These are phyloP conservation scores for Subacronicta megacephala DNA, from an alignment of 2,888 invertebrate species.

Conservation along the genomic window DNA sequence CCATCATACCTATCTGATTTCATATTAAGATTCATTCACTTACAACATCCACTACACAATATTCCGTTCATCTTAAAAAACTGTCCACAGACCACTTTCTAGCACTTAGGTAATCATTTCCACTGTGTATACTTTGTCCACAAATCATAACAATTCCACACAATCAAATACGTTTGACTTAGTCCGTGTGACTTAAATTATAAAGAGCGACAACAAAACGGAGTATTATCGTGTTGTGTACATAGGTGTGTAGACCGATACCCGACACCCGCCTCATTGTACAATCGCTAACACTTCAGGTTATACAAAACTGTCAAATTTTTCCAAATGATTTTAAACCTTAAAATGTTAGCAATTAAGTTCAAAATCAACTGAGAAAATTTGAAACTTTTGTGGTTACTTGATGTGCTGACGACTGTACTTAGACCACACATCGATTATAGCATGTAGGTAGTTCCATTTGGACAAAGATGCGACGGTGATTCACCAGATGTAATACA, in stretches of 20 bases:
- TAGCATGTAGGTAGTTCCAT: slow-evolving; percentile 48
- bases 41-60: slow-evolving; percentile 12
- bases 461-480: slow-evolving; percentile 51
- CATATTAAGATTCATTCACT: slow-evolving; percentile 21
- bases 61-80: slow-evolving; percentile 7
- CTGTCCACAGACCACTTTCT: slow-evolving; percentile 16
- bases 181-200: slow-evolving; percentile 31
- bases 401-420: too few species aligned
- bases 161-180: slow-evolving; percentile 19
- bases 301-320: too few species aligned
- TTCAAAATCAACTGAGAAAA: too few species aligned
- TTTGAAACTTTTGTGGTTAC: too few species aligned
- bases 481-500: slow-evolving; percentile 39
- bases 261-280: slow-evolving; percentile 57
- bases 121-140: slow-evolving; percentile 5
- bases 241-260: slow-evolving; percentile 44
- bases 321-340: too few species aligned
- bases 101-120: slow-evolving; percentile 11
- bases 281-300: too few species aligned
- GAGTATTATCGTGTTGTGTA: slow-evolving; percentile 43
- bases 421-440: slow-evolving; percentile 59
- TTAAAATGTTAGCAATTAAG: too few species aligned
- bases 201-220: slow-evolving; percentile 39
- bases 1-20: slow-evolving; percentile 37
- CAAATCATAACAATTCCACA: slow-evolving; percentile 24